Evolutionary conservation across 1,140 invertebrate genomes (phyloP).

Genomic region (Oedothorax gibbosus): DNA sequence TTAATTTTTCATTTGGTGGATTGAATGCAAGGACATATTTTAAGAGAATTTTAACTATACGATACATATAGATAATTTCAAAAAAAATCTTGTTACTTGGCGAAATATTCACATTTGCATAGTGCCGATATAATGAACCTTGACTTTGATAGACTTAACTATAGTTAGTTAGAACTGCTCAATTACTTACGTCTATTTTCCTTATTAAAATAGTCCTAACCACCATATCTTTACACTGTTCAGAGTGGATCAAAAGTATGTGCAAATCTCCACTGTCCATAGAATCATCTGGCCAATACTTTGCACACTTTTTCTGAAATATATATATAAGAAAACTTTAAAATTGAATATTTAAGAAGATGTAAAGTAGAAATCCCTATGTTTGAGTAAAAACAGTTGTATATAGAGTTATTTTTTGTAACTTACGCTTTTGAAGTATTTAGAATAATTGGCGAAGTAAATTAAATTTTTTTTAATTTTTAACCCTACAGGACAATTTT

Average conservation of each 20-base stretch:
- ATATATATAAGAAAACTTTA: not conserved
- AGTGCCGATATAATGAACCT: too few relatives aligned
- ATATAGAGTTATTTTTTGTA: not conserved
- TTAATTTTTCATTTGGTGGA: too few relatives aligned
- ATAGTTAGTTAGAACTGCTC: too few relatives aligned
- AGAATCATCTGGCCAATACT: conserved; percentile 75
- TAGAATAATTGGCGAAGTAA: too few relatives aligned
- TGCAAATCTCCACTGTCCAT: conserved; percentile 60
- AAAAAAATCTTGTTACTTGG: too few relatives aligned
- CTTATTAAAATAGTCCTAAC: conserved; percentile 59
- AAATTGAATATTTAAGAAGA: not conserved
- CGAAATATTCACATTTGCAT: too few relatives aligned
- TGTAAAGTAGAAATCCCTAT: not conserved
- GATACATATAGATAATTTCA: too few relatives aligned
- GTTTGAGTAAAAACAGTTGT: not conserved
- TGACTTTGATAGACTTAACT: too few relatives aligned
- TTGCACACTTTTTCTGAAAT: conserved; percentile 75
- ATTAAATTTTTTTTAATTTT: too few relatives aligned
- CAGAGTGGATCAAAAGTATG: conserved; percentile 55
- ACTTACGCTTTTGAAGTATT: not conserved
- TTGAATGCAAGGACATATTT: too few relatives aligned
- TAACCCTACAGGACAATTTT: too few relatives aligned
- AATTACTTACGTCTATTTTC: conserved; percentile 51
- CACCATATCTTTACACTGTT: conserved; percentile 58
- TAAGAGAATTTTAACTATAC: too few relatives aligned